phyloP scores from a whole-genome alignment of 2,888 invertebrate genomes.

The Gerris lacustris region DNA sequence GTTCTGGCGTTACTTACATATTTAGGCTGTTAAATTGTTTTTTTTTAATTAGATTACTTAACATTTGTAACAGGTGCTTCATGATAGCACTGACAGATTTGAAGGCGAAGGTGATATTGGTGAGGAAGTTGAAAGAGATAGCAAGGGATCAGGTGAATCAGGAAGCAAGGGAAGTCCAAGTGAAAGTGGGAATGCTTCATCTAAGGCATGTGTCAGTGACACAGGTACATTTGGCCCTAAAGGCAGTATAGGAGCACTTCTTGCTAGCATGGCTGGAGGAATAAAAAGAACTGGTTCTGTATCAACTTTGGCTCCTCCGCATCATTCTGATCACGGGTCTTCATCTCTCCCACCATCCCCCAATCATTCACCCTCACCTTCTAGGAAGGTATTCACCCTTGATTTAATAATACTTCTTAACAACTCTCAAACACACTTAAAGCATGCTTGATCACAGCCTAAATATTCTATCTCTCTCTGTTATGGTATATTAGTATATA shows the following conservation, averaged over 20 bases:
- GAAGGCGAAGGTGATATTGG: not conserved
- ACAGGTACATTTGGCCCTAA: constrained; percentile 5
- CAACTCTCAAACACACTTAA: no score
- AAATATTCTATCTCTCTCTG: no score
- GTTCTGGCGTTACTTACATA: no score
- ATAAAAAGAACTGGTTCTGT: constrained; percentile 60
- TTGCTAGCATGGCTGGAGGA: constrained; percentile 38
- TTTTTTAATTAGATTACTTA: no score
- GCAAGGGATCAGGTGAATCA: not conserved
- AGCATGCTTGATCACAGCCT: no score
- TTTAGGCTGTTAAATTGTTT: no score
- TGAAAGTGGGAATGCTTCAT: not conserved
- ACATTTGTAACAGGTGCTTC: not conserved
- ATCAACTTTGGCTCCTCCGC: constrained; percentile 54
- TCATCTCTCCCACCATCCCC: constrained; percentile 60
- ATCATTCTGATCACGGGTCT: constrained; percentile 38
- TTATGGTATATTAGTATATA: no score
- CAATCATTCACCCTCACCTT: constrained; percentile 50
- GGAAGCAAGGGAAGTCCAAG: not conserved
- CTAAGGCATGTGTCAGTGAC: not conserved
- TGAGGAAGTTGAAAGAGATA: not conserved
- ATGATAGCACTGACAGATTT: not conserved
- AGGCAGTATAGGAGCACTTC: constrained; percentile 37
- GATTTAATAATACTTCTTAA: no score
- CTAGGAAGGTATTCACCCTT: constrained; percentile 39